phyloP scores from a whole-genome alignment of 2,797 vertebrate species.

The Calcarius lapponicus region DNA sequence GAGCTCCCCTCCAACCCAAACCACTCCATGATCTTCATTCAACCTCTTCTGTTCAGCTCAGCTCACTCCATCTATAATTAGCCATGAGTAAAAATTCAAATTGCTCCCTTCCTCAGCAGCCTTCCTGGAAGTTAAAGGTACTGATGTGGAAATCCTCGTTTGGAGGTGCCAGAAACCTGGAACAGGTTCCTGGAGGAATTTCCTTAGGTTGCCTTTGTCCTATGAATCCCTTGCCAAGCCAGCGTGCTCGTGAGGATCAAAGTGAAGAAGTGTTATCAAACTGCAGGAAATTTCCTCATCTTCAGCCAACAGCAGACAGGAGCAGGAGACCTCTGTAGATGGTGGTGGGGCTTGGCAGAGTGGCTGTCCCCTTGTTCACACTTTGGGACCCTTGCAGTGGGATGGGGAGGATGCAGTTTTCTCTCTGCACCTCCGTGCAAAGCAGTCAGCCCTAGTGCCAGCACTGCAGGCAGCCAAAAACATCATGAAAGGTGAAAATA shows the following conservation, averaged over 20 bases:
- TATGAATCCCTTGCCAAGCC: not conserved
- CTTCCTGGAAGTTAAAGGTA: not conserved
- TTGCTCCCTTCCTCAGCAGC: not conserved
- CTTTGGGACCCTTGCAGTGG: not conserved
- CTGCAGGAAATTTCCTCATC: not conserved
- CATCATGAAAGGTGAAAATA: not conserved
- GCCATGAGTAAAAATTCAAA: not conserved
- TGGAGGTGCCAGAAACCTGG: not conserved
- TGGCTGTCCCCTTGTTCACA: no score
- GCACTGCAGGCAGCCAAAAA: not conserved
- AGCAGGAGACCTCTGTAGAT: not conserved
- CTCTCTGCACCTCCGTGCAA: not conserved
- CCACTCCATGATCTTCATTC: not conserved
- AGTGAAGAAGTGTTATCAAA: not conserved
- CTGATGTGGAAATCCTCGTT: fast-evolving
- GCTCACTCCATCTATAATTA: not conserved
- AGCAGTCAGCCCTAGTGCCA: not conserved
- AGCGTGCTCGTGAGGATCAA: not conserved
- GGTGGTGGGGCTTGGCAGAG: not conserved
- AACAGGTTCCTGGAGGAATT: not conserved
- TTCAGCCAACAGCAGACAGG: not conserved
- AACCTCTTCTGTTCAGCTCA: not conserved
- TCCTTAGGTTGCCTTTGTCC: not conserved
- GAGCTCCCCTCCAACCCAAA: fast-evolving
- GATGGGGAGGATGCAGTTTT: not conserved